Base-by-base conservation (phyloP, 1,140 invertebrate species). In the Bacillus rossius region DNA sequence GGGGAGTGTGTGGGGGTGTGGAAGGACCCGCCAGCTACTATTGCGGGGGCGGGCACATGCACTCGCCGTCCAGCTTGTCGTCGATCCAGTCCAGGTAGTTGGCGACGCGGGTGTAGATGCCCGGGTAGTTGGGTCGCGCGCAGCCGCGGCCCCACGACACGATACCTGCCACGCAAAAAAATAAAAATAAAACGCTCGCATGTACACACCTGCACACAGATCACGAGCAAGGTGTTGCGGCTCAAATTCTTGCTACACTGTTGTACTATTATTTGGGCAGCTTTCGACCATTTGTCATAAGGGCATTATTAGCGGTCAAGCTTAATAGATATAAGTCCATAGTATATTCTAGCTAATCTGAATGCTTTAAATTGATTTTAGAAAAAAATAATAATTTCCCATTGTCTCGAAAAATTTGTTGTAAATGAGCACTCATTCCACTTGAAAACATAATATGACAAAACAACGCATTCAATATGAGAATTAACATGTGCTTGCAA, bases 141-240 rank as follows among this genome's bases (percentile, higher is more conserved):
- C 88, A 91, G 0, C 88, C 87, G 42, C 85, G 76, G 0, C 91
- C 92, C 87, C 89, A 89, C 0, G 86, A 87, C 2, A 88, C 84
- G 1, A 89, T 77, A n/a, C 82, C 83, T 81, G 59, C n/a, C 59
- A 62, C 45, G n/a, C 13, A 16, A 55, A 16, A 38, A 61, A 17
- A 42, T n/a, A n/a, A n/a, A 50, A n/a, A 17, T 10, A 14, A 10
- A 48, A 19, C 42, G 5, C 42, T 45, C 8, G 20, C 20, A 45
- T n/a, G 20, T 45, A 45, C 16, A 45, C 16, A 19, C 8, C 16
- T 19, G 42, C 42, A 17, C n/a, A 13, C 38, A 40, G n/a, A 40
- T 40, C n/a, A 13, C 38, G n/a, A 13, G 38, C 13, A 13, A 40
- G n/a, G 13, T n/a, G 38, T 13, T 13, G 13, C n/a, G n/a, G n/a